Base-by-base conservation (phyloP, 2,888 invertebrate genomes). In the Ceriagrion tenellum region DNA sequence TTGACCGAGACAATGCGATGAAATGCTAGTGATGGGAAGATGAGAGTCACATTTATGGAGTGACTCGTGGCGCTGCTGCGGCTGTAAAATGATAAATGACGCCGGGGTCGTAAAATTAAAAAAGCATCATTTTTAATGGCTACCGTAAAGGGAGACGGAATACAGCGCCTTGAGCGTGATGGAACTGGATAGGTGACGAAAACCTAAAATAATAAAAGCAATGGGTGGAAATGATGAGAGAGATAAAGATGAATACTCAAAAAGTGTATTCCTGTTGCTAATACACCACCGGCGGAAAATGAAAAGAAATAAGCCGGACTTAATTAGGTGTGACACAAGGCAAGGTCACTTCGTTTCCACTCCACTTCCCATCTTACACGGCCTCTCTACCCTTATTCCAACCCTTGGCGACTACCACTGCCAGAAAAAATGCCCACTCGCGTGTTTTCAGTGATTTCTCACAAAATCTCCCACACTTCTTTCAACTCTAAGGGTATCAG, bases 101-200 rank as follows among this genome's bases (percentile, higher is more conserved):
- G 47, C 47, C 91, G 63, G 12, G 35, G 55, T n/a, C 69, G 35
- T 93, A 74, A 93, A 93, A 93, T 69, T 69, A 47, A 47, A 93
- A n/a, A 55, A 69, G n/a, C 69, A 91, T 91, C 63, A 81, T 63
- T 59, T 91, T 69, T 93, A 93, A 93, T 93, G 93, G 47, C 63
- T 93, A 20, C 47, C 47, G 47, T n/a, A 35, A 59, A 47, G 93
- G 59, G 26, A 47, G 26, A 69, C 26, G 26, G 56, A 74, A 91
- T 18, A 40, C 26, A 16, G 23, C 12, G 93, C 69, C 30, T 93
- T 74, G 18, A 93, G 55, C 26, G 2, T 40, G 47, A 35, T 0
- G 81, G 26, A 35, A 16, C 35, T 6, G 26, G 35, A 35, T 12
- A 35, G 81, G 81, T 13, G 81, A 81, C 30, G 35, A 81, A 81